Evolutionary conservation across 1,140 invertebrate genomes (phyloP).

Genomic region (Drosophila pachea): DNA sequence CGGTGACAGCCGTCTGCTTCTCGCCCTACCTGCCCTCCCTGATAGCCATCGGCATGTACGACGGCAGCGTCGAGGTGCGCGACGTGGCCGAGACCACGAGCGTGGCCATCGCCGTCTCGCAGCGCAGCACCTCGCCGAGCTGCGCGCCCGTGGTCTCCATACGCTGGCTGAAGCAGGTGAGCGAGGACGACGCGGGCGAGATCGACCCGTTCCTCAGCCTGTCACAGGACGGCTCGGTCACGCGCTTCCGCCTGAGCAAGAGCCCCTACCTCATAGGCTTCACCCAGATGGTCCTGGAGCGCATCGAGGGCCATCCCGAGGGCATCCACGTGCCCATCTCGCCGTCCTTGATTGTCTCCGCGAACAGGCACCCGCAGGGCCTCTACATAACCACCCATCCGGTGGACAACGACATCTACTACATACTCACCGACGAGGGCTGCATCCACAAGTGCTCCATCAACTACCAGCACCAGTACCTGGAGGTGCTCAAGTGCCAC

Average conservation of each 20-base stretch:
- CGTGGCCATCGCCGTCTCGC: constrained; percentile 80
- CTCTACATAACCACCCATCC: constrained; percentile 84
- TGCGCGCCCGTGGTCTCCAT: constrained; percentile 84
- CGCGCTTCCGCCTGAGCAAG: constrained; percentile 79
- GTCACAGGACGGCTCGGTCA: constrained; percentile 82
- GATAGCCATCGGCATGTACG: constrained; percentile 88
- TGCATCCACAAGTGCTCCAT: constrained; percentile 88
- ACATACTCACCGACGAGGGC: constrained; percentile 91
- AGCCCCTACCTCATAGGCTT: constrained; percentile 78
- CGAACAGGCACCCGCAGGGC: constrained; percentile 80
- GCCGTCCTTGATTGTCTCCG: constrained; percentile 36
- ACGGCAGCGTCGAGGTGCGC: constrained; percentile 87
- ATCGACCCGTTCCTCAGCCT: constrained; percentile 80
- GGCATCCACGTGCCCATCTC: constrained; percentile 74
- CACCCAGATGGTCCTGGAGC: constrained; percentile 83
- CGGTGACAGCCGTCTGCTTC: constrained; percentile 87
- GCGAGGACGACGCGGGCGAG: constrained; percentile 73
- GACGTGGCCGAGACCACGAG: constrained; percentile 81
- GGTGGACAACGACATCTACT: constrained; percentile 83
- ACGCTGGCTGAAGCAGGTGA: constrained; percentile 79
- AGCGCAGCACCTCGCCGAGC: constrained; percentile 80
- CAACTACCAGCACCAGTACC: constrained; percentile 83
- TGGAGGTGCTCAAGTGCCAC: constrained; percentile 87
- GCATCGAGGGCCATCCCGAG: constrained; percentile 83
- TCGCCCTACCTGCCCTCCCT: constrained; percentile 85